phyloP scores from a whole-genome alignment of 1,140 invertebrate genomes.

The Anoplolepis gracilipes region DNA sequence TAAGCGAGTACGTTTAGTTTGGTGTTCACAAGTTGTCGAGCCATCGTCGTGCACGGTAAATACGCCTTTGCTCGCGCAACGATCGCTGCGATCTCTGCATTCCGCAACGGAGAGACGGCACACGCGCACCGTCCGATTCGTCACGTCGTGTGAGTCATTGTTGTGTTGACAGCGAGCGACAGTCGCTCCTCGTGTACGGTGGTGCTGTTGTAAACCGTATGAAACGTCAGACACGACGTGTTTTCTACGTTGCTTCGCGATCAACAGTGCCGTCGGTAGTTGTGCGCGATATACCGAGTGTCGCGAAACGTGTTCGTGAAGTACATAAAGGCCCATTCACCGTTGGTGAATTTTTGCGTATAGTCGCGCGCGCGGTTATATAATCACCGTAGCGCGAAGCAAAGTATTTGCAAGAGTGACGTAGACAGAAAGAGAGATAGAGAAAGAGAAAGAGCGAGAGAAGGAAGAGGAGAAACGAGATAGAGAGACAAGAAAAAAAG shows the following conservation, averaged over 20 bases:
- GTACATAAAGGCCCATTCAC: background rate
- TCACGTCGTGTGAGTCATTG: conserved; percentile 69
- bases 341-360: conserved; percentile 52
- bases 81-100: conserved; percentile 31
- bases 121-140: conserved; percentile 60
- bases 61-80: conserved; percentile 6
- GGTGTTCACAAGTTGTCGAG: conserved; percentile 82
- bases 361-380: conserved; percentile 56
- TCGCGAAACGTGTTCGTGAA: background rate
- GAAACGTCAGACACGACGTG: background rate
- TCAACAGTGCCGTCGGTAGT: background rate
- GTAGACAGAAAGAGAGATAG: conserved; percentile 23
- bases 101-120: conserved; percentile 84
- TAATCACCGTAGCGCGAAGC: conserved; percentile 51
- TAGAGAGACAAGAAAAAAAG: too few species aligned
- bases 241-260: background rate
- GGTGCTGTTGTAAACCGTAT: too few species aligned
- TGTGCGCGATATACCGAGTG: conserved; percentile 41
- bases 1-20: conserved; percentile 83
- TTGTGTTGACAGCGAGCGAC: conserved; percentile 70
- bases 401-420: conserved; percentile 23
- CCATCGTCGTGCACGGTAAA: conserved; percentile 72
- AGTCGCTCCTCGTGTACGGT: conserved; percentile 11
- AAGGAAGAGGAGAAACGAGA: conserved; percentile 8
- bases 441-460: background rate